These are phyloP conservation scores for Erebia aethiops DNA, from an alignment of 2,888 invertebrate genomes.

Conservation along the genomic window DNA sequence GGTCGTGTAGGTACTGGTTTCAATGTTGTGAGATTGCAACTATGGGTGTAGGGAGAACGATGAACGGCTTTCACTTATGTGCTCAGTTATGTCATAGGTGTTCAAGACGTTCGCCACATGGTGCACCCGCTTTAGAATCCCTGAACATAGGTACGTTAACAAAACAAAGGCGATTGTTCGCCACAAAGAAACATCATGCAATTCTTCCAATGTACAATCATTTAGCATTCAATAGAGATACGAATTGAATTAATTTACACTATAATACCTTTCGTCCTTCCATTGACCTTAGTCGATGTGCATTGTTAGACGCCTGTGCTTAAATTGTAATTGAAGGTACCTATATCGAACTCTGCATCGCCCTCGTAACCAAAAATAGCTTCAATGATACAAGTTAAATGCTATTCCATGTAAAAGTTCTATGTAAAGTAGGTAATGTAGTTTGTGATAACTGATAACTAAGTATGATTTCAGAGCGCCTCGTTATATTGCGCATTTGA, in stretches of 20 bases:
- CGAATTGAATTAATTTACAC: background rate
- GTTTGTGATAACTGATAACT: background rate
- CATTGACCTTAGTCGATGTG: background rate
- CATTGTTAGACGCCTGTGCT: background rate
- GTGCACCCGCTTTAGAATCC: background rate
- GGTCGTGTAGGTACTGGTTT: background rate
- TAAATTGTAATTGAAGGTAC: background rate
- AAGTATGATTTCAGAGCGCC: background rate
- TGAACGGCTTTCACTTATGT: background rate
- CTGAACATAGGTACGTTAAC: constrained; percentile 13
- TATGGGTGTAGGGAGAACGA: background rate
- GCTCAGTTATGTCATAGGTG: background rate
- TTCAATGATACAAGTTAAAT: background rate
- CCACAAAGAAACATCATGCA: constrained; percentile 15
- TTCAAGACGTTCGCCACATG: background rate
- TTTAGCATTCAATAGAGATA: background rate
- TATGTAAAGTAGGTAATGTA: background rate
- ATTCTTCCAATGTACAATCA: background rate
- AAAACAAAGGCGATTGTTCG: constrained; percentile 8
- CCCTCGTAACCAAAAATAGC: background rate
- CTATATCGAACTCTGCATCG: background rate
- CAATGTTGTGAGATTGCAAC: background rate
- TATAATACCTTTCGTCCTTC: constrained; percentile 12
- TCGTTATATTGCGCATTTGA: background rate
- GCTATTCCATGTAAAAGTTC: background rate